These are phyloP conservation scores for Phortica variegata DNA, from an alignment of 1,140 invertebrate genomes.

Conservation along the genomic window DNA sequence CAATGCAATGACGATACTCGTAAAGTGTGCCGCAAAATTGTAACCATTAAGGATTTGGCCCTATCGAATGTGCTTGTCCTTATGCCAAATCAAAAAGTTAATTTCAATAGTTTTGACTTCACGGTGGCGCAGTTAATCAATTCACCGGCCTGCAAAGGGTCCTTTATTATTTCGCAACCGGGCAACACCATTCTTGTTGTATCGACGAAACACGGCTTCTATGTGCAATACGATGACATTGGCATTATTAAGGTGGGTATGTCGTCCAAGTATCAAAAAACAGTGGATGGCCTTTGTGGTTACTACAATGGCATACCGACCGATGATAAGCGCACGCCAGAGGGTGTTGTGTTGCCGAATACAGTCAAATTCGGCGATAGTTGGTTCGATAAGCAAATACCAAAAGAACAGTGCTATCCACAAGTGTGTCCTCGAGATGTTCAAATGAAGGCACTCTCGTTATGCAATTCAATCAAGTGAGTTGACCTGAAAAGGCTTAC, in stretches of 20 bases:
- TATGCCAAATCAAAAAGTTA: conserved; percentile 64
- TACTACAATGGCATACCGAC: conserved; percentile 66
- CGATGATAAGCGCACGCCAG: conserved; percentile 72
- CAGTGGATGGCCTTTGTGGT: conserved; percentile 78
- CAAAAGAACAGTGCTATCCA: conserved; percentile 60
- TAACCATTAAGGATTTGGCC: conserved; percentile 56
- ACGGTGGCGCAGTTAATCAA: conserved; percentile 68
- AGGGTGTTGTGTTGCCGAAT: conserved; percentile 64
- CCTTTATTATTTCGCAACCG: conserved; percentile 68
- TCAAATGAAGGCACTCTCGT: conserved; percentile 65
- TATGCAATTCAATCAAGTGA: conserved; percentile 63
- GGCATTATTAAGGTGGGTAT: conserved; percentile 74
- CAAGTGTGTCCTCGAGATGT: conserved; percentile 62
- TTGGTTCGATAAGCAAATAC: conserved; percentile 65
- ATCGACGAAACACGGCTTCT: conserved; percentile 71
- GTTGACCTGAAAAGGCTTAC: conserved; percentile 6
- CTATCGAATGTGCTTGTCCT: conserved; percentile 38
- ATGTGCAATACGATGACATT: conserved; percentile 68
- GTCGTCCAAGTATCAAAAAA: conserved; percentile 61
- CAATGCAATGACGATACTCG: conserved; percentile 42
- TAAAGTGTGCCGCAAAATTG: conserved; percentile 64
- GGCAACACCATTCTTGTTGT: conserved; percentile 70
- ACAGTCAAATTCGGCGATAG: conserved; percentile 72
- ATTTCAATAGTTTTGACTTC: conserved; percentile 68
- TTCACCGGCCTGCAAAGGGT: conserved; percentile 62